Percentiles rank a stretch among this genome's conserved stretches.
phyloP scores from a whole-genome alignment of 2,888 invertebrate species.

The Tenthredo livida region DNA sequence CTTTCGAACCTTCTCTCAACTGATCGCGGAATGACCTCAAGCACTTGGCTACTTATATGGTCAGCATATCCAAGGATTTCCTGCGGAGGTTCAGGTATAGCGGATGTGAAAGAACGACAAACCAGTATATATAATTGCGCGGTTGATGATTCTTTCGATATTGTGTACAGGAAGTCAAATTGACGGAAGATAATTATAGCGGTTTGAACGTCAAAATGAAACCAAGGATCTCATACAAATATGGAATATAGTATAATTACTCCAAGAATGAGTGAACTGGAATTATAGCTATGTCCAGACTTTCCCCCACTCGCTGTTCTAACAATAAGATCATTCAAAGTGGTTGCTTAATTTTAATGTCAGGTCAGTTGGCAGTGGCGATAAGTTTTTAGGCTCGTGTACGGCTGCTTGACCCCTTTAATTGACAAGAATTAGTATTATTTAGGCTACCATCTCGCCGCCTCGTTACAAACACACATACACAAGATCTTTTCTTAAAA shows the following conservation, averaged over 20 bases:
- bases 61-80: constrained; percentile 28
- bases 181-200: not conserved
- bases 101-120: not conserved
- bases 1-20: not conserved
- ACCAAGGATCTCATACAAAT: not conserved
- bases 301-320: not conserved
- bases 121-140: not conserved
- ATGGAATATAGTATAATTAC: not conserved
- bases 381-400: constrained; percentile 31
- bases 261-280: not conserved
- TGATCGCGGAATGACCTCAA: constrained; percentile 15
- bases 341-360: constrained; percentile 17
- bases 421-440: constrained; percentile 45
- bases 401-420: constrained; percentile 38
- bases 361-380: constrained; percentile 23
- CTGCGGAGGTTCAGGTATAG: not conserved
- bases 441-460: not conserved
- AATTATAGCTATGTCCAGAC: not conserved
- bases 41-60: constrained; percentile 25
- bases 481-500: not conserved
- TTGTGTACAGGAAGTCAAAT: not conserved
- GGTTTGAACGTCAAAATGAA: not conserved
- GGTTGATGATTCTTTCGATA: not conserved
- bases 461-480: not conserved
- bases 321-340: constrained; percentile 4